Base-by-base conservation (phyloP, 2,888 invertebrate genomes). In the Synanthedon vespiformis region DNA sequence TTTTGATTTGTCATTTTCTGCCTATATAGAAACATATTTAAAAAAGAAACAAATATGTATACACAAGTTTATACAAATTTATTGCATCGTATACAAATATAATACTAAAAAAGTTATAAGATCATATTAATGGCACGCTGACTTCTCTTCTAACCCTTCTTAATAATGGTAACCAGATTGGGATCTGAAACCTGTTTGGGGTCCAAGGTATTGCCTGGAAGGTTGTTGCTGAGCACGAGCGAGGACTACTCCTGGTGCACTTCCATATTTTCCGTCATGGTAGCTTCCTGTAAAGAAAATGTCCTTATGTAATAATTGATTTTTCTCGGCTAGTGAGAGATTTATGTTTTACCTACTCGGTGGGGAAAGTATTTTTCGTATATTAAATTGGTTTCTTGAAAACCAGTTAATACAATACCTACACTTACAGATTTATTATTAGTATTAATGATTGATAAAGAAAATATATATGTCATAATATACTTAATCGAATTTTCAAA, bases 241-340 rank as follows among this genome's bases (percentile, higher is more conserved):
- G 4, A 73, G 64, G 48, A 73, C 66, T 5, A 77, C 80, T 0
- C 64, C 61, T 0, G 77, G 68, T 3, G 61, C 55, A 27, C 40
- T 18, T 11, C 49, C 52, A 65, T 83, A 84, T 58, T 78, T 78
- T 11, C 70, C 77, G 1, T 75, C 77, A 52, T 67, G 73, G 72
- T 85, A 87, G 59, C 80, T 82, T n/a, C 86, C 86, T 87, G 77
- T 1, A 65, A 70, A 18, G 10, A 1, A 3, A 10, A 34, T 34
- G 10, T 34, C 34, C 34, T 34, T 34, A 34, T 34, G 34, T 34
- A 34, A 34, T 8, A 34, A 34, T 34, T 34, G 10, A 10, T 34
- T 34, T 34, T 34, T 34, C 34, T 34, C 8, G 10, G 10, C 10
- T 34, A 34, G 10, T 22, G 2, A 34, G 22, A 22, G 5, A 34